Evolutionary conservation across 2,113 vertebrate genomes (phyloP), one percentile per base, ranked within the genome.

Genomic region (Etia nguti): DNA sequence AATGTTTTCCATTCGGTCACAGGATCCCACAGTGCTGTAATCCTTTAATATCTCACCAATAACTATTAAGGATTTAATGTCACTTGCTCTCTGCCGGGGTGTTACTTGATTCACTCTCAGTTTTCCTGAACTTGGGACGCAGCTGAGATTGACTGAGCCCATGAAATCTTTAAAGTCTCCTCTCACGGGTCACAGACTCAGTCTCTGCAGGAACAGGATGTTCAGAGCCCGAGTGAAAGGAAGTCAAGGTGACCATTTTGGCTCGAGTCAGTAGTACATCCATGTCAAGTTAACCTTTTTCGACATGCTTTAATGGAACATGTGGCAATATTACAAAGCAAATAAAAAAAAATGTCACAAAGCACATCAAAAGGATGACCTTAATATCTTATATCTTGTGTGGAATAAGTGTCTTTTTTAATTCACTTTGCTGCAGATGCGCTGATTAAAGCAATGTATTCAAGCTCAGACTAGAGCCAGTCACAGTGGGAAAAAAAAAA

Each of bases 61-160:
- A 95, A 94, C 95, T 91, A 93, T 95, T 93, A 94, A 92, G 93
- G 92, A 90, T 93, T 95, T 96, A 95, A 93, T 92, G 94, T 93
- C 93, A 93, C 85, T 91, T 62, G 56, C 31, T 18, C 86, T 91
- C 89, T 89, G 86, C 55, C 26, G 34, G 82, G 36, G 75, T 83
- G 90, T 90, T 85, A 73, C 86, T 87, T 86, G 85, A 90, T 89
- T 92, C 82, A 77, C 91, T 80, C 88, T 86, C 85, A 57, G 83
- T 93, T 89, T 84, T 84, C 81, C 85, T 88, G 81, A 88, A 86
- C 88, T 46, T n/a, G 9, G 83, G 81, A 86, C 82, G 85, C 65
- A 41, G 88, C 62, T 54, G 80, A 90, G 91, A 89, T 88, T 82
- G 89, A 87, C 88, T 93, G 90, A 93, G 93, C 87, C 81, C 43